phyloP scores from a whole-genome alignment of 1,140 invertebrate species.

The Sesamia nonagrioides region DNA sequence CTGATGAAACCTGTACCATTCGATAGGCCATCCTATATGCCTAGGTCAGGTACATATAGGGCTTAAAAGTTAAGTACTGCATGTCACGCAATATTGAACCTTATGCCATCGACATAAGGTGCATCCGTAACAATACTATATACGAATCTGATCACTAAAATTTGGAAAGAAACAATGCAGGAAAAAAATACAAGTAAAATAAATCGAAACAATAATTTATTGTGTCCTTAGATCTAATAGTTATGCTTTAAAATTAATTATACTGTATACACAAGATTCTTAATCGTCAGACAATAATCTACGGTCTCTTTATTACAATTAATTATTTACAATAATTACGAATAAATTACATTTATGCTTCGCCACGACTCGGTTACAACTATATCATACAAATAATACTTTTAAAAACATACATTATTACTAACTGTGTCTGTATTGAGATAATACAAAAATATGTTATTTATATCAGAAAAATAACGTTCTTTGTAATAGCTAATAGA shows the following conservation, averaged over 20 bases:
- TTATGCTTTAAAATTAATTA: conserved; percentile 78
- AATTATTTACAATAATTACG: conserved; percentile 79
- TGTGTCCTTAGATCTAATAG: conserved; percentile 78
- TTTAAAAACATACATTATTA: conserved; percentile 57
- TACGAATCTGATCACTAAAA: no score
- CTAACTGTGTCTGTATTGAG: conserved; percentile 49
- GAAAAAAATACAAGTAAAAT: conserved; percentile 50
- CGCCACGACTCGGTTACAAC: conserved; percentile 35
- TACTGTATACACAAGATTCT: conserved; percentile 81
- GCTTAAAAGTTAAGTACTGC: no score
- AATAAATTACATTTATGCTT: conserved; percentile 68
- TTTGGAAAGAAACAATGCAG: no score
- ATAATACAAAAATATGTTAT: conserved; percentile 59
- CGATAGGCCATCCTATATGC: no score
- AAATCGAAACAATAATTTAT: conserved; percentile 87
- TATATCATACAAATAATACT: conserved; percentile 70
- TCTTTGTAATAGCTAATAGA: no score
- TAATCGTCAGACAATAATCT: conserved; percentile 63
- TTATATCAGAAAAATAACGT: conserved; percentile 56
- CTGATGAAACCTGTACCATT: no score
- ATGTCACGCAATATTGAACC: no score
- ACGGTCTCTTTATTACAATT: conserved; percentile 67
- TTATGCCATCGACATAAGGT: no score
- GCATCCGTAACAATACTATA: no score
- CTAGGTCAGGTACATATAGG: no score